Percentiles rank a stretch among this genome's conserved stretches.
Conservation (phyloP, 2,113 vertebrate species). For the Acrocephalus kingi region DNA sequence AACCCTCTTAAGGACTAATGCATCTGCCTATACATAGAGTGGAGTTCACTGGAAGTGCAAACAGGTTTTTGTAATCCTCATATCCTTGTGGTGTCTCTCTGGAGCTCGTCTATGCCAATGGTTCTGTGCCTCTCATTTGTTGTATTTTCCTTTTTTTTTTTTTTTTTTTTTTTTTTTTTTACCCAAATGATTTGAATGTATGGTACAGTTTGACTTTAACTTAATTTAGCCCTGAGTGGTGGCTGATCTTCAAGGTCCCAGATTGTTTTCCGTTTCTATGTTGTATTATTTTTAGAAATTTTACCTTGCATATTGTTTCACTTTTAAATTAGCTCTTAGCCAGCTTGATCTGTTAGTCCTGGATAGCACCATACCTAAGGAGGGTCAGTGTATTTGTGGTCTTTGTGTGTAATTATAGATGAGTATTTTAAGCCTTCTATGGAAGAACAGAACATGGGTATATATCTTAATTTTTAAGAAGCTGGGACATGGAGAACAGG, state of each 20-base stretch:
- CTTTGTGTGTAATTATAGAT: not conserved
- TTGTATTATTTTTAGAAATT: not conserved
- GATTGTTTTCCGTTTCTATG: not conserved
- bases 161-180: not conserved
- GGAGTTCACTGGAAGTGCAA: not conserved
- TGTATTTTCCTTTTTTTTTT: not conserved
- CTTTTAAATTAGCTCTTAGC: not conserved
- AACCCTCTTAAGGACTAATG: conserved; percentile 5
- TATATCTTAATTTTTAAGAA: not conserved
- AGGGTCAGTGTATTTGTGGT: not conserved
- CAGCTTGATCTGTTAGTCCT: not conserved
- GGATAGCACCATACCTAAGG: not conserved
- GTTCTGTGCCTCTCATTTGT: not conserved
- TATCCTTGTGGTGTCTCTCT: not conserved
- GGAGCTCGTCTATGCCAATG: not conserved
- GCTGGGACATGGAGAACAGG: not conserved
- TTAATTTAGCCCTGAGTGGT: not conserved
- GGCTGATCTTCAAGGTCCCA: not conserved
- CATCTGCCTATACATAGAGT: not conserved
- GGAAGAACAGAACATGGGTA: not conserved
- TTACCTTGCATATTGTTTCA: not conserved
- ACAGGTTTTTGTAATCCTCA: not conserved
- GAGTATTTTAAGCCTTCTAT: not conserved
- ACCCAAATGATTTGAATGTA: not conserved
- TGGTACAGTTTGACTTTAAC: not conserved